These are phyloP conservation scores for Alexandromys fortis DNA, from an alignment of 2,113 vertebrate genomes.

Conservation along the genomic window DNA sequence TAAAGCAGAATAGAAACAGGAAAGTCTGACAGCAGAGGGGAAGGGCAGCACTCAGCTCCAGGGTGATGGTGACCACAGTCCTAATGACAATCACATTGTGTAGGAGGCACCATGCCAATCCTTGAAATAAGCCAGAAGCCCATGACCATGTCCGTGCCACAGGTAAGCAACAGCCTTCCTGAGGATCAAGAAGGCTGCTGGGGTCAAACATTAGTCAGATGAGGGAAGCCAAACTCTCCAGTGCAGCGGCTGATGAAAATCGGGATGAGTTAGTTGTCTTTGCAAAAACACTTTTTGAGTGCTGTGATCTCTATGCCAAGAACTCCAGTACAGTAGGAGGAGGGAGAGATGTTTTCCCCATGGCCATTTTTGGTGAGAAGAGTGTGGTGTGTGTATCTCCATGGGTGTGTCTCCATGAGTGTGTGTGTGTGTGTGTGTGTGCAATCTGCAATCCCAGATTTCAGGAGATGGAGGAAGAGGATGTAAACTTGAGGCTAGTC, in stretches of 20 bases:
- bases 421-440: neutral
- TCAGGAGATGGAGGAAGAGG: neutral
- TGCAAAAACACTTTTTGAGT: neutral
- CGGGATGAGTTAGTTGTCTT: neutral
- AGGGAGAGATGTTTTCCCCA: neutral
- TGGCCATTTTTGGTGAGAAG: slow-evolving; percentile 55
- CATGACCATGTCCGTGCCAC: neutral
- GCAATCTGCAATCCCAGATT: slow-evolving; percentile 14
- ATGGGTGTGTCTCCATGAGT: neutral
- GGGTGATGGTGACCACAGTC: neutral
- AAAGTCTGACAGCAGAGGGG: neutral
- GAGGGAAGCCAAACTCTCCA: neutral
- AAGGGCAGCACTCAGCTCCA: neutral
- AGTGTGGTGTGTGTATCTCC: neutral
- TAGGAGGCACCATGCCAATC: neutral
- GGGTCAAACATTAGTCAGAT: neutral
- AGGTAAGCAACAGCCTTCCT: slow-evolving; percentile 11
- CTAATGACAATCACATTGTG: neutral
- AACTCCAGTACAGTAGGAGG: neutral
- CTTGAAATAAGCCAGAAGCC: neutral
- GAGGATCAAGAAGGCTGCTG: neutral
- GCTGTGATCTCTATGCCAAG: neutral
- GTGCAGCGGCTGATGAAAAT: neutral
- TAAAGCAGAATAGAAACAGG: slow-evolving; percentile 37
- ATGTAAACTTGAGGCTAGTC: neutral